Base-by-base conservation (phyloP, 1,140 invertebrate species). In the Cydia fagiglandana region DNA sequence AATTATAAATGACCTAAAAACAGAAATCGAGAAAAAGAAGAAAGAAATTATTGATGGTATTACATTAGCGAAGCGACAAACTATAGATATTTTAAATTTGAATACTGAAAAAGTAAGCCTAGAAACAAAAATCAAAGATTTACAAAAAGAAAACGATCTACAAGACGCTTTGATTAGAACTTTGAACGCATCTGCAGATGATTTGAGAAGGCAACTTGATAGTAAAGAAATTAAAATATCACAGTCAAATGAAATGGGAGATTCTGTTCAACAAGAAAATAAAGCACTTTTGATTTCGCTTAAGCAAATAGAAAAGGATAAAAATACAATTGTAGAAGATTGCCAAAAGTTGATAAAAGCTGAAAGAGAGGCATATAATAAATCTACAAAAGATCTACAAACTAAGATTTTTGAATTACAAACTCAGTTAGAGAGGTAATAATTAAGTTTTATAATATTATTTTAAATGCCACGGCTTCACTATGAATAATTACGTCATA, bases 301-400 rank as follows among this genome's bases (percentile, higher is more conserved):
- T 10, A 87, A 91, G 81, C 80, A 88, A 74, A 81, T 93, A 38
- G 91, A 93, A 85, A 83, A 79, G 24, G 91, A 93, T 64, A 93
- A 93, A 81, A 86, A 90, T 76, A 47, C 74, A 6, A 80, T 90
- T 15, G 81, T 90, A 30, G 73, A 76, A n/a, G 86, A 93, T 80
- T 93, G 91, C 75, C 90, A 91, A 82, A 83, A 88, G 75, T 76
- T 93, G 38, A 79, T 93, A 64, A 80, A 85, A 13, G 88, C 81
- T 17, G 92, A 93, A 83, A 89, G 90, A 81, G 78, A 86, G 15
- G 86, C 91, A 74, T 90, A 90, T 79, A 75, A 77, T 17, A 88
- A 90, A 83, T 84, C 83, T 75, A 80, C 90, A 24, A 86, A 87
- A 80, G 87, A 87, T 66, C 80, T 93, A 75, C 86, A 91, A 75